Conservation (phyloP, 2,888 invertebrate species). For the Drosophila ezoana region DNA sequence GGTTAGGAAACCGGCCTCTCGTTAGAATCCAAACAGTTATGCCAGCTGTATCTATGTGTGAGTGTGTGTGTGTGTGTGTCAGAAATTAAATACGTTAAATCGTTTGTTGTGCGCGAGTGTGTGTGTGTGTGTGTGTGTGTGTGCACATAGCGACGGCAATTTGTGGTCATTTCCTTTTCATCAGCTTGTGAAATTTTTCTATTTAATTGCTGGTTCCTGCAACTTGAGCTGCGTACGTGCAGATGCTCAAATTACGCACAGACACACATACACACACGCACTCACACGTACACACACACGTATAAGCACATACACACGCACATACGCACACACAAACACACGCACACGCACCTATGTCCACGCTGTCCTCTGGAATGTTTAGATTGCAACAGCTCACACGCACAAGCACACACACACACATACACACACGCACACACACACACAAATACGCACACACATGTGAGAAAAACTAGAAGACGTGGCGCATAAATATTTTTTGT, state of each 20-base stretch:
- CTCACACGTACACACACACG: constrained; percentile 3
- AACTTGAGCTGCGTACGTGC: constrained; percentile 62
- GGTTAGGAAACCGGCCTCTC: constrained; percentile 13
- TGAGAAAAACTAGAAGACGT: neutral
- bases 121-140: constrained; percentile 23
- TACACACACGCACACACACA: constrained; percentile 1
- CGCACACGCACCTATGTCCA: neutral
- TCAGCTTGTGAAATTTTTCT: constrained; percentile 67
- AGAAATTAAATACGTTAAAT: constrained; percentile 77
- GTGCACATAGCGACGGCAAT: constrained; percentile 62
- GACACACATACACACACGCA: constrained; percentile 2
- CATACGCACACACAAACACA: constrained; percentile 10
- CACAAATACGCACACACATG: constrained; percentile 1
- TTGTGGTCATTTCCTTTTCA: constrained; percentile 81
- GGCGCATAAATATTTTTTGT: constrained; percentile 56
- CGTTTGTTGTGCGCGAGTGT: constrained; percentile 32
- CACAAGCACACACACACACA: too few species aligned
- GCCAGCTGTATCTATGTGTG: constrained; percentile 17
- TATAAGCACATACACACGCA: constrained; percentile 6
- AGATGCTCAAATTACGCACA: constrained; percentile 60
- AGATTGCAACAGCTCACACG: constrained; percentile 40
- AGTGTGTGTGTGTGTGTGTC: constrained; percentile 18
- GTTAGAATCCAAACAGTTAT: constrained; percentile 19
- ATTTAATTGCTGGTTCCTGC: constrained; percentile 50
- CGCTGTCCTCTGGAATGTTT: constrained; percentile 44